These are phyloP conservation scores for Scaptomyza cyrtandrae DNA, from an alignment of 2,888 invertebrate species.

Conservation along the genomic window DNA sequence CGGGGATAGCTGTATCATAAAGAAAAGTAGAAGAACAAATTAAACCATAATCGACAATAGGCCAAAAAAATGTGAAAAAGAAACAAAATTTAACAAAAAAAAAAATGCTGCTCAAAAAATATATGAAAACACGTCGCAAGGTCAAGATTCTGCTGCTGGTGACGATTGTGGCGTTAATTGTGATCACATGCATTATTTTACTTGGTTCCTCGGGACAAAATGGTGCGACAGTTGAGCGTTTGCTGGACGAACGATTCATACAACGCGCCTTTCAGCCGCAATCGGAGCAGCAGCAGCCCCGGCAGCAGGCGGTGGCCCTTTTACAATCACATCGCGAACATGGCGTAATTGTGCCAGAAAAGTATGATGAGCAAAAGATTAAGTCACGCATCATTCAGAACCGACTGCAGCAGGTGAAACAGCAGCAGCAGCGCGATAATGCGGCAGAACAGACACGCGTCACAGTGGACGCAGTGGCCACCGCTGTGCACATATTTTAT, in stretches of 20 bases:
- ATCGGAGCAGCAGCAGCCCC: slow-evolving; percentile 41
- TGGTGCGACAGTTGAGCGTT: slow-evolving; percentile 73
- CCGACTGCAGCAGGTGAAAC: slow-evolving; percentile 81
- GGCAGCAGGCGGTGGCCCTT: slow-evolving; percentile 48
- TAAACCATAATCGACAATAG: slow-evolving; percentile 21
- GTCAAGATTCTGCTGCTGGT: slow-evolving; percentile 81
- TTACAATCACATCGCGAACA: slow-evolving; percentile 72
- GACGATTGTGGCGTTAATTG: slow-evolving; percentile 79
- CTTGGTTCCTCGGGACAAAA: slow-evolving; percentile 72
- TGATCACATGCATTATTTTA: slow-evolving; percentile 80
- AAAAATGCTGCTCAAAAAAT: slow-evolving; percentile 83
- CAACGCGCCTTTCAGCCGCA: slow-evolving; percentile 72
- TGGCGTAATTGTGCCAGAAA: slow-evolving; percentile 83
- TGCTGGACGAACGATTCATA: slow-evolving; percentile 80
- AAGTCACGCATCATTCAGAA: slow-evolving; percentile 83
- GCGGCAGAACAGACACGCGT: slow-evolving; percentile 77
- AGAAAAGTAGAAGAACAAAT: slow-evolving; percentile 50
- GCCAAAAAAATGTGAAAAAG: slow-evolving; percentile 67
- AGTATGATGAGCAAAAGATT: slow-evolving; percentile 84
- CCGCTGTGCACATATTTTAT: slow-evolving; percentile 84
- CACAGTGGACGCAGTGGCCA: slow-evolving; percentile 74
- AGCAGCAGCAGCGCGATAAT: slow-evolving; percentile 61
- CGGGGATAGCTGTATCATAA: slow-evolving; percentile 15
- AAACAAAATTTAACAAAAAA: slow-evolving; percentile 4
- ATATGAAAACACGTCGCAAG: slow-evolving; percentile 84